Evolutionary conservation across 2,888 invertebrate genomes (phyloP).

Genomic region (Dromius quadrimaculatus): DNA sequence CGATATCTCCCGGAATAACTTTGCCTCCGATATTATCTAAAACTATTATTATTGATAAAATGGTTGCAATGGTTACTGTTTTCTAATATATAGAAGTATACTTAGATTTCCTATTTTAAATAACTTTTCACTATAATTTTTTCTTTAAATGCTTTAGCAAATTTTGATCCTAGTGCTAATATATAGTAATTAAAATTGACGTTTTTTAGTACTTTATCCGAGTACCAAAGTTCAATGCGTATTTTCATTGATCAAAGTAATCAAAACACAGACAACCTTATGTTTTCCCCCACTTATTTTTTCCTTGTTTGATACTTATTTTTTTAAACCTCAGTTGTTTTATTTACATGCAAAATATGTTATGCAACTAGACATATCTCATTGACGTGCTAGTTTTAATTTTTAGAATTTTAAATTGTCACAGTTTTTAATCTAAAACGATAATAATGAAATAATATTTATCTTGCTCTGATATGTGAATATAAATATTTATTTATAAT

Average conservation of each 20-base stretch:
- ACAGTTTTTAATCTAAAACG: background rate
- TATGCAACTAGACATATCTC: constrained; percentile 1
- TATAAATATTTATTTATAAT: background rate
- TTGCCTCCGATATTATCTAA: too few relatives aligned
- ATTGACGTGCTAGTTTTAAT: background rate
- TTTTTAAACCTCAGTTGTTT: background rate
- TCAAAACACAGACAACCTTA: background rate
- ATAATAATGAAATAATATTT: background rate
- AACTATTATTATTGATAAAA: too few relatives aligned
- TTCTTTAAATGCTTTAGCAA: too few relatives aligned
- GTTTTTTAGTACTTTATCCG: too few relatives aligned
- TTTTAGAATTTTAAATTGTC: background rate
- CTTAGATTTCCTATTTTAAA: too few relatives aligned
- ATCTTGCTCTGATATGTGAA: background rate
- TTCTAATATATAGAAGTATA: too few relatives aligned
- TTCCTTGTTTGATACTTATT: background rate
- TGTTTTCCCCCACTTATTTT: background rate
- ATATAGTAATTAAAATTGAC: too few relatives aligned
- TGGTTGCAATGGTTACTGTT: too few relatives aligned
- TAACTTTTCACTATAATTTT: too few relatives aligned
- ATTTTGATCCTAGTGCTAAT: too few relatives aligned
- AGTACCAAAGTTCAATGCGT: constrained; percentile 4
- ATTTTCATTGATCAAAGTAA: constrained; percentile 15
- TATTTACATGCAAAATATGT: background rate
- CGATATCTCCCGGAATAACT: too few relatives aligned